Evolutionary conservation across 2,113 vertebrate species (phyloP), one percentile per base, ranked within the genome.

Genomic region (Dunckerocampus dactyliophorus): DNA sequence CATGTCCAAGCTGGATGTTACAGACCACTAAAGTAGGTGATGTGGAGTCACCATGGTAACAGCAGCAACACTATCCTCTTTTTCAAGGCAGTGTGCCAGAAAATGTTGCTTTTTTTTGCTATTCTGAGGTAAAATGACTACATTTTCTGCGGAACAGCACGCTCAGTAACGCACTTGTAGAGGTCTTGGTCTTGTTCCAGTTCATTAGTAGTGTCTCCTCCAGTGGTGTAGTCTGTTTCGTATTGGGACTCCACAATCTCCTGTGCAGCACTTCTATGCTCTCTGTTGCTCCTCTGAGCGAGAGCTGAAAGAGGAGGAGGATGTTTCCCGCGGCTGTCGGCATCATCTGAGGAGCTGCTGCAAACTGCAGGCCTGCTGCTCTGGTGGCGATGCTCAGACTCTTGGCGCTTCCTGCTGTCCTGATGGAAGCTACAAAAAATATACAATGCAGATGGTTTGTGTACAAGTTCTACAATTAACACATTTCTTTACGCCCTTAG

Each of bases 211-310:
- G 90, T 92, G 62, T 93, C 92, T 51, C 85, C 69, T 0, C 86
- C 93, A 0, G 91, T 92, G 50, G 90, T 92, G 73, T 92, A 92
- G 24, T 91, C 91, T 0, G 90, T 93, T 80, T 93, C 92, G 14
- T 87, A 90, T 66, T 89, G 91, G 10, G 86, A 90, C 58, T 92
- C 89, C 3, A 68, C 16, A 0, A 80, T 82, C 53, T 82, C 81
- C 20, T 75, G 87, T 0, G 76, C 63, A 60, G 65, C 79, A 0
- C 67, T 55, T 3, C 22, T 7, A 7, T 31, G 20, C 51, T 49
- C 47, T 10, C 5, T 52, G 8, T 19, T 24, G 7, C 42, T 69
- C 6, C 51, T 66, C 84, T 12, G 19, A 20, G 49, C 49, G 24
- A 83, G 85, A 0, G 59, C 58, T 3, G 73, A 7, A 5, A 34